phyloP scores from a whole-genome alignment of 2,113 vertebrate species.

The Pterocles orientalis region DNA sequence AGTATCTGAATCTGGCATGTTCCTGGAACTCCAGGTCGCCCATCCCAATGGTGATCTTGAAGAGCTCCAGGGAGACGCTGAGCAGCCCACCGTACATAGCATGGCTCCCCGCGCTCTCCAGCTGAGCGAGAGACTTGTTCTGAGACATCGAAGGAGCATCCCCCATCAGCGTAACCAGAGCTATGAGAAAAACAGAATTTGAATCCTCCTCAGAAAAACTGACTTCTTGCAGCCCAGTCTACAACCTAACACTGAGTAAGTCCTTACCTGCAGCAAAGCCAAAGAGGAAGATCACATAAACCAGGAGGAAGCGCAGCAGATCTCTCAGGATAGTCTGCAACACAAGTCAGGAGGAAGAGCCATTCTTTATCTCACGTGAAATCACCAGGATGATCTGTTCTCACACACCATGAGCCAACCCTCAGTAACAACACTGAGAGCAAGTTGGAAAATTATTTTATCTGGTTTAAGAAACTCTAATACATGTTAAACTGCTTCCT shows the following conservation, averaged over 20 bases:
- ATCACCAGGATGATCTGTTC: neutral
- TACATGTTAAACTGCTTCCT: neutral
- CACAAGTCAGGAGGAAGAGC: neutral
- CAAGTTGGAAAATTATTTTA: neutral
- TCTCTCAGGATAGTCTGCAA: constrained; percentile 92
- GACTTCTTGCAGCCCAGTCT: neutral
- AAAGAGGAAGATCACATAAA: constrained; percentile 93
- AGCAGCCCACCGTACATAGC: constrained; percentile 74
- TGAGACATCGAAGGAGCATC: constrained; percentile 19
- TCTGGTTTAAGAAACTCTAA: neutral
- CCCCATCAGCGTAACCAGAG: constrained; percentile 85
- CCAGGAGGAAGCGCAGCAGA: constrained; percentile 89
- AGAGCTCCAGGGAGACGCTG: constrained; percentile 87
- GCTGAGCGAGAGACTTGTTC: constrained; percentile 2
- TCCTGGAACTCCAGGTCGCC: constrained; percentile 94
- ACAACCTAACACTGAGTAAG: neutral
- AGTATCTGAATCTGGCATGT: constrained; percentile 79
- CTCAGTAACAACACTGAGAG: neutral
- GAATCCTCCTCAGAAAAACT: neutral
- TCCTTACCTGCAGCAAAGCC: constrained; percentile 92
- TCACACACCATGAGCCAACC: neutral
- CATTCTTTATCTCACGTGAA: neutral
- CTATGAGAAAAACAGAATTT: constrained; percentile 51
- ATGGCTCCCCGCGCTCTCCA: neutral
- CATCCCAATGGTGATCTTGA: constrained; percentile 98